Base-by-base conservation (phyloP, 2,888 invertebrate species). In the Agrypnus murinus region DNA sequence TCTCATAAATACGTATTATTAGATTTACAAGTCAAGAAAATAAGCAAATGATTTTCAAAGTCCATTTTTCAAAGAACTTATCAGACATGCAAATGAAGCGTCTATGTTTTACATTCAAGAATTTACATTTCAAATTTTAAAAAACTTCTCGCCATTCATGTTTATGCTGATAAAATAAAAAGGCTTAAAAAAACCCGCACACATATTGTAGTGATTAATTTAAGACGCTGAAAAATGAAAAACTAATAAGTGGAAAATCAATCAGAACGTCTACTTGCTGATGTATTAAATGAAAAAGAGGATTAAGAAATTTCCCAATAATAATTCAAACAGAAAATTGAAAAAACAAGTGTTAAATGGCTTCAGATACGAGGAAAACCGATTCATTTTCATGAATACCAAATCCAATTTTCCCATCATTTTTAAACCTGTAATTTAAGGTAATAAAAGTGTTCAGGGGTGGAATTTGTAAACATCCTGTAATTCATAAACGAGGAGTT, bases 1-100 rank as follows among this genome's bases (percentile, higher is more conserved):
- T 4, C 43, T 43, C 14, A 43, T 43, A 43, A 43, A 48, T 31
- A 25, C 25, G 25, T 48, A 25, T n/a, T 3, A 48, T 15, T 25
- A 25, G 3, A 25, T 25, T 25, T 25, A 25, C 25, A 25, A 25
- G 25, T 25, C 25, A 25, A 0, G 25, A 31, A 48, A 48, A 31
- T 25, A 31, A 48, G 17, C 48, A 48, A 48, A 25, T 1, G 25
- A 48, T 48, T 19, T 62, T 19, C 25, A 34, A 48, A 25, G 32
- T 46, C 17, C 14, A 46, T 62, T 15, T 32, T 62, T 48, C 62
- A 62, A n/a, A 43, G 14, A 32, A 40, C 8, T 9, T 34, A 58
- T 55, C 65, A 65, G 65, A 65, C 58, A 65, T 65, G 65, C 32
- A 65, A 65, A 65, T 65, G 45, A 65, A 46, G 46, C 46, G 46